phyloP scores from a whole-genome alignment of 2,888 invertebrate species.

The Tenthredo scrophulariae region DNA sequence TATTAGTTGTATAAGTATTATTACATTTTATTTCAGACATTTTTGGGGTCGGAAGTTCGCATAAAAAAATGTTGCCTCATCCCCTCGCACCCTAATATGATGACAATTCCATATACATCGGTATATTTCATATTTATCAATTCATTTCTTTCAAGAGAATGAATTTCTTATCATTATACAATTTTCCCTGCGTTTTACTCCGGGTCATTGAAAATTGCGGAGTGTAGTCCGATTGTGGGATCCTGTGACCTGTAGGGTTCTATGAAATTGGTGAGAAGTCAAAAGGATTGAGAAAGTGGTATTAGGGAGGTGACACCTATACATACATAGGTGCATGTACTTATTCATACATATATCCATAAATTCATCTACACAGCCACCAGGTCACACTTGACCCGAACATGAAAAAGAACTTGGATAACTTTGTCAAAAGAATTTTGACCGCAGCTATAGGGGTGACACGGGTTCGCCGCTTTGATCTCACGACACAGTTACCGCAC shows the following conservation, averaged over 20 bases:
- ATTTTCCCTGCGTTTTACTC: not conserved
- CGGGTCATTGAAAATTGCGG: no score
- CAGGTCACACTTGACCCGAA: constrained; percentile 27
- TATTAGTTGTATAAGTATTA: no score
- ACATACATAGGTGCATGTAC: not conserved
- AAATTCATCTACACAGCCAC: not conserved
- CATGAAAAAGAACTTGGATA: constrained; percentile 12
- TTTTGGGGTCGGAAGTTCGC: no score
- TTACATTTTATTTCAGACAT: no score
- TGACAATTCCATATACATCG: not conserved
- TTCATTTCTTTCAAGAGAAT: not conserved
- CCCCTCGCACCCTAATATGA: not conserved
- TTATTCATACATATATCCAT: not conserved
- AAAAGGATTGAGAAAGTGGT: constrained; percentile 21
- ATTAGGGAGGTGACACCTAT: not conserved
- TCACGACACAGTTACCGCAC: not conserved
- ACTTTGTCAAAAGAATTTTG: constrained; percentile 40
- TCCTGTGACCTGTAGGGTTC: not conserved
- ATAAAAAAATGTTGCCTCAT: not conserved
- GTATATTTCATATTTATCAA: not conserved
- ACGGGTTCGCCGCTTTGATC: constrained; percentile 37
- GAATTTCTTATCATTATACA: not conserved
- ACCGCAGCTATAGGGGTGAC: constrained; percentile 25
- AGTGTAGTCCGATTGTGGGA: constrained; percentile 8
- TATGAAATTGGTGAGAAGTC: constrained; percentile 10